Percentiles rank a stretch among this genome's conserved stretches.
Conservation (phyloP, 2,113 vertebrate genomes). For the Dasyprocta punctata region DNA sequence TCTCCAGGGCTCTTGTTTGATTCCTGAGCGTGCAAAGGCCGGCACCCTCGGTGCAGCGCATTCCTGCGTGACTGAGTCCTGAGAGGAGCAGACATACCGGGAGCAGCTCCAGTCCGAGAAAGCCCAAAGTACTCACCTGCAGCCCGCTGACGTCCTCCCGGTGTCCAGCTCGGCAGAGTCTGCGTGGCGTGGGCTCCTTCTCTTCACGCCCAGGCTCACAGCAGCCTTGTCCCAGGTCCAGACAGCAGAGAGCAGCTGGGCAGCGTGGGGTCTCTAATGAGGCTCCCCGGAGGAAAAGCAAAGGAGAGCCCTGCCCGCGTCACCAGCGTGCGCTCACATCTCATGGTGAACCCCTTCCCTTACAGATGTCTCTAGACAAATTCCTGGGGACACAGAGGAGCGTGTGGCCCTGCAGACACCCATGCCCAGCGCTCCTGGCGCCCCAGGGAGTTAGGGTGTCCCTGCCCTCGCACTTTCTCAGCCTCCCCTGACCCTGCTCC, state of each 20-base stretch:
- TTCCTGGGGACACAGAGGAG: conserved; percentile 24
- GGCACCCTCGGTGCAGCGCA: neutral
- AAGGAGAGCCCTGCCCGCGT: neutral
- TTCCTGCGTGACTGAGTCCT: fast-evolving
- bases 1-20: neutral
- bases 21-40: fast-evolving
- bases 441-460: neutral
- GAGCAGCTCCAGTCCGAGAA: neutral
- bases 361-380: conserved; percentile 7
- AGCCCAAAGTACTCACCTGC: neutral
- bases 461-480: neutral
- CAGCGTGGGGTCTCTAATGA: fast-evolving
- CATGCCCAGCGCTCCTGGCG: neutral
- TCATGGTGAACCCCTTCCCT: neutral
- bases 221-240: neutral
- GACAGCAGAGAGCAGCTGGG: neutral
- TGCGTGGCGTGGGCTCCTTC: fast-evolving
- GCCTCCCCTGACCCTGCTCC: neutral
- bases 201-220: neutral
- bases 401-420: neutral
- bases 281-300: neutral
- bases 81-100: neutral
- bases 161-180: neutral
- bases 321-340: neutral
- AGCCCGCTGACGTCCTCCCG: fast-evolving